A percentile compares a stretch with the other conserved stretches of the same genome.
Evolutionary conservation across 2,113 vertebrate genomes (phyloP).

Genomic region (Centropus bengalensis): DNA sequence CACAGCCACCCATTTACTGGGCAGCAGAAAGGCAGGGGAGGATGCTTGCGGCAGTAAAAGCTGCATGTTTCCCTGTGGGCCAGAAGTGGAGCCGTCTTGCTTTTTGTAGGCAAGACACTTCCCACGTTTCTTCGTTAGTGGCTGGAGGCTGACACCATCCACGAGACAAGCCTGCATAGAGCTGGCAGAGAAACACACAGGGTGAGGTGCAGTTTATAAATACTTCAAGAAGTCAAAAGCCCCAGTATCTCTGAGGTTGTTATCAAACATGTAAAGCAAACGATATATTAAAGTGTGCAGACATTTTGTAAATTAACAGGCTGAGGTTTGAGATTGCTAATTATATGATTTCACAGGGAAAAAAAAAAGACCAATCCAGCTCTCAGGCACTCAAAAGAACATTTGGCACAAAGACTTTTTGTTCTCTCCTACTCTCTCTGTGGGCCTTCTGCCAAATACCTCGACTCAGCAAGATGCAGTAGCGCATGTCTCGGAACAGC

Average conservation of each 20-base stretch:
- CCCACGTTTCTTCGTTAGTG: not conserved
- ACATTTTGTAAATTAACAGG: conserved; percentile 55
- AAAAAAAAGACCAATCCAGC: conserved; percentile 51
- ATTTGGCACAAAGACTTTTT: conserved; percentile 47
- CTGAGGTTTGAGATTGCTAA: conserved; percentile 32
- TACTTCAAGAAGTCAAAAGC: conserved; percentile 19
- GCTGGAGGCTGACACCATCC: not conserved
- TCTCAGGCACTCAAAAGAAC: conserved; percentile 61
- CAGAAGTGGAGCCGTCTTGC: not conserved
- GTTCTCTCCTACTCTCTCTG: conserved; percentile 35
- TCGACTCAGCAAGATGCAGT: conserved; percentile 42
- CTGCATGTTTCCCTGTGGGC: rapidly evolving
- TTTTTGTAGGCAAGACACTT: not conserved
- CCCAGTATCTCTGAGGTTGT: conserved; percentile 7
- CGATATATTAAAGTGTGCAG: conserved; percentile 31
- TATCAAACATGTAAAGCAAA: conserved; percentile 57
- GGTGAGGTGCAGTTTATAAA: not conserved
- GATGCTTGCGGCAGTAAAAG: not conserved
- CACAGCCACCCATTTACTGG: rapidly evolving
- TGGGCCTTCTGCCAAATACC: conserved; percentile 40
- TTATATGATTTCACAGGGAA: conserved; percentile 53
- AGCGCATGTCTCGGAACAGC: conserved; percentile 28
- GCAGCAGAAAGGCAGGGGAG: rapidly evolving
- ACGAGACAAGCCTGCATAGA: not conserved
- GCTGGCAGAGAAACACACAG: not conserved